Evolutionary conservation across 2,113 vertebrate genomes (phyloP), one percentile per base, ranked within the genome.

Genomic region (Anas platyrhynchos): DNA sequence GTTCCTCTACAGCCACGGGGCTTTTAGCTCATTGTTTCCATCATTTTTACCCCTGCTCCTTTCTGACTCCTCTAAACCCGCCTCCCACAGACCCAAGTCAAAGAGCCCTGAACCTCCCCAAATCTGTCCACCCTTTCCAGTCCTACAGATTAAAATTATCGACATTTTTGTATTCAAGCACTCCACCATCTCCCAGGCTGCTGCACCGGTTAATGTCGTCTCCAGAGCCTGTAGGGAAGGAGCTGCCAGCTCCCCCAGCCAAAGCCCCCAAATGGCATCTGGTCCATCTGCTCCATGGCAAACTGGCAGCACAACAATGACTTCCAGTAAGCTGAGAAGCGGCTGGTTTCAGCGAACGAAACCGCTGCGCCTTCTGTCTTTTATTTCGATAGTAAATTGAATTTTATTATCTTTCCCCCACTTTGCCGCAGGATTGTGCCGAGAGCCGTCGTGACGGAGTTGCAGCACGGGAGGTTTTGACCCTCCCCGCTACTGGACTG

Each of bases 211-310:
- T 80, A 44, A 65, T 34, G 62, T 62, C 41, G 48, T 67, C 16
- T 63, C 73, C 88, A 61, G 73, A 83, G 72, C 61, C 56, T 9
- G 2, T 63, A 55, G 76, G 48, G 88, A 79, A 20, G 48, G 32
- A 29, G n/a, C 43, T 6, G 1, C 66, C 75, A 62, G 58, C 52
- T 91, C 16, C 7, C 16, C 43, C n/a, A 65, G 75, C 69, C 85
- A 84, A 93, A 90, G 77, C 69, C 85, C n/a, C 6, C 80, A 83
- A 88, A 76, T 94, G 90, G 88, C 94, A 95, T 50, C 66, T 68
- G 44, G 31, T 68, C 81, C 81, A 85, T 89, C 93, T 97, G 89
- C 84, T 93, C 34, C 71, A 50, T 6, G 71, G 86, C 22, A 61
- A 76, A 81, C 86, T 84, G 88, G 80, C 77, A 94, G 36, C 15